Evolutionary conservation across 2,797 vertebrate genomes (phyloP), one percentile per base, ranked within the genome.

Genomic region (Orientallactaga sibirica): DNA sequence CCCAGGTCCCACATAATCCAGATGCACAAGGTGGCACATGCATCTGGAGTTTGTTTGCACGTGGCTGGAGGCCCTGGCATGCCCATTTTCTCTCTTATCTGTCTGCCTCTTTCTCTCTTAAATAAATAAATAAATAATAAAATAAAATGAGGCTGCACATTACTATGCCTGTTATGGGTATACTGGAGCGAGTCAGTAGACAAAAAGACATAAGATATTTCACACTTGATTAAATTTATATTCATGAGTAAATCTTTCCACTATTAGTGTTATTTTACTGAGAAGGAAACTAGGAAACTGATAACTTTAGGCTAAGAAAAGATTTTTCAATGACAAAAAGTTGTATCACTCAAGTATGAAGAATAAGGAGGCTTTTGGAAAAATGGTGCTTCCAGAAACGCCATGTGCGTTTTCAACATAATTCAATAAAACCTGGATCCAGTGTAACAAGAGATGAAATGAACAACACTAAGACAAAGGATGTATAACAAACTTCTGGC

Each of bases 391-490:
- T 15, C 37, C 86, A 75, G 73, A 68, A 86, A 66, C 83, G 75
- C 62, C 61, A 6, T 76, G 70, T 43, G 62, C 61, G 27, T 87
- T 94, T 88, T 88, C 84, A 77, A 68, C n/a, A 15, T 86, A 93
- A 94, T 85, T 91, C 71, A 93, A 74, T 94, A 48, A 61, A 95
- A 91, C 41, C 70, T 68, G 55, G n/a, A 62, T 92, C 66, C 48
- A 55, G 37, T 73, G 15, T 82, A 94, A 93, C 2, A 62, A 80
- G 41, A 95, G 52, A 87, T 91, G 78, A 96, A 95, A 95, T 68
- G 41, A 48, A 43, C 5, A 85, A 90, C 88, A 62, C 74, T 87
- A 91, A 94, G 82, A 92, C 76, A 93, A 93, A 91, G 88, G 71
- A 88, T 37, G 24, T n/a, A 81, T 66, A 66, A 82, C 71, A 88